Evolutionary conservation across 2,113 vertebrate species (phyloP).

Genomic region (Nibea albiflora): DNA sequence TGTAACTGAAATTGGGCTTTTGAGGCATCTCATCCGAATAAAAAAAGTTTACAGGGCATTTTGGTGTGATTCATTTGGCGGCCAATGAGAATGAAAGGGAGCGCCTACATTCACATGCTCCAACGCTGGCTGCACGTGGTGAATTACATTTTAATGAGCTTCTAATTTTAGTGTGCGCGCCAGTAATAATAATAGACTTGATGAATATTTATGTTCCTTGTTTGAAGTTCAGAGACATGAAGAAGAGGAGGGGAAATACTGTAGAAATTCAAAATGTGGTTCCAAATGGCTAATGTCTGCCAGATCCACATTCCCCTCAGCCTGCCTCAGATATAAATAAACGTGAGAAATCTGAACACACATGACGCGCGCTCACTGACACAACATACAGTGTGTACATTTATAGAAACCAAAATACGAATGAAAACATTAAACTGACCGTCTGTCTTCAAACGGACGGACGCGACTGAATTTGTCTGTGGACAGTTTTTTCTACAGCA

Average conservation of each 20-base stretch:
- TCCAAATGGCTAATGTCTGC: slow-evolving; percentile 43
- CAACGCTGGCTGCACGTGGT: slow-evolving; percentile 77
- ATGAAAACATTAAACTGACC: background rate
- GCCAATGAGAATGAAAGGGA: slow-evolving; percentile 58
- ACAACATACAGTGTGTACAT: background rate
- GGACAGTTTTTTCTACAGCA: background rate
- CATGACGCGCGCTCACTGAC: slow-evolving; percentile 1
- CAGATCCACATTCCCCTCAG: slow-evolving; percentile 28
- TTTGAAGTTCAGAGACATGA: slow-evolving; percentile 76
- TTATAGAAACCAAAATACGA: background rate
- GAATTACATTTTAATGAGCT: slow-evolving; percentile 85
- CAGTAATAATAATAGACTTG: slow-evolving; percentile 80
- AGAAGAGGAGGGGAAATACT: slow-evolving; percentile 37
- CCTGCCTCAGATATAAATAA: slow-evolving; percentile 40
- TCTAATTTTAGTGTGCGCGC: slow-evolving; percentile 83
- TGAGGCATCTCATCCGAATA: slow-evolving; percentile 16
- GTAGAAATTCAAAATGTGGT: slow-evolving; percentile 34
- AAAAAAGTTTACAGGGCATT: slow-evolving; percentile 48
- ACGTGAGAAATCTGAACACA: slow-evolving; percentile 1
- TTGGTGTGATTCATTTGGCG: slow-evolving; percentile 51
- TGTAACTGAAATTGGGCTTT: background rate
- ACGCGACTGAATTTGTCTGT: background rate
- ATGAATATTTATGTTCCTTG: slow-evolving; percentile 81
- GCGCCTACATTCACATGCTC: slow-evolving; percentile 75
- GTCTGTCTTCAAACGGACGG: background rate